Evolutionary conservation across 2,888 invertebrate genomes (phyloP), one percentile per base, ranked within the genome.

Genomic region (Torymus tubicola): DNA sequence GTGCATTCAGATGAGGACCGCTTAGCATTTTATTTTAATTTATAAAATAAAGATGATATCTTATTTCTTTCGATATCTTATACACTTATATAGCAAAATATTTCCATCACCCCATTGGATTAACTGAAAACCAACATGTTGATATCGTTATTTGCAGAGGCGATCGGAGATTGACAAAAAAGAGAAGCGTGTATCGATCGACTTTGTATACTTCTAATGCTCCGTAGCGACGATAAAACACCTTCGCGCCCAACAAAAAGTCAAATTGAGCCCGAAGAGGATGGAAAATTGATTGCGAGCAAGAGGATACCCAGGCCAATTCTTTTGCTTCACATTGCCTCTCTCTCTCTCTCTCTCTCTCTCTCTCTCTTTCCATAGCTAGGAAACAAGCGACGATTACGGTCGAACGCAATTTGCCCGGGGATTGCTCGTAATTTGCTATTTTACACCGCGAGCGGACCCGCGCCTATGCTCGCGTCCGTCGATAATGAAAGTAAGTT

Each of bases 401-500:
- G 55, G 42, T 24, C 76, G 42, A 14, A 42, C 21, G 63, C 63
- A 69, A 69, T 76, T 76, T 69, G 10, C 64, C 14, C 13, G 31
- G 14, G 42, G 61, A 72, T 78, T 53, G 67, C 65, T 8, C 61
- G 68, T 78, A 67, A 78, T 78, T 68, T 68, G 53, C 61, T 65
- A 72, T 72, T 72, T 78, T 78, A 78, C 71, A 67, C 72, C 78
- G 14, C 42, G 42, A 8, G 42, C 42, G 10, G 42, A 42, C 8
- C 42, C 13, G 60, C 2, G 5, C 55, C 68, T 24, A 24, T 16
- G 12, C 16, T 42, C 16, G 21, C 50, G 71, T 13, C 14, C 24
- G 42, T 21, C 60, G 68, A 70, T 70, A 70, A 77, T 77, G 64
- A 77, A 77, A 77, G 63, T 76, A 65, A 42, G 42, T 42, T 42